These are phyloP conservation scores for Chauna torquata DNA, from an alignment of 2,113 vertebrate genomes.

Conservation along the genomic window DNA sequence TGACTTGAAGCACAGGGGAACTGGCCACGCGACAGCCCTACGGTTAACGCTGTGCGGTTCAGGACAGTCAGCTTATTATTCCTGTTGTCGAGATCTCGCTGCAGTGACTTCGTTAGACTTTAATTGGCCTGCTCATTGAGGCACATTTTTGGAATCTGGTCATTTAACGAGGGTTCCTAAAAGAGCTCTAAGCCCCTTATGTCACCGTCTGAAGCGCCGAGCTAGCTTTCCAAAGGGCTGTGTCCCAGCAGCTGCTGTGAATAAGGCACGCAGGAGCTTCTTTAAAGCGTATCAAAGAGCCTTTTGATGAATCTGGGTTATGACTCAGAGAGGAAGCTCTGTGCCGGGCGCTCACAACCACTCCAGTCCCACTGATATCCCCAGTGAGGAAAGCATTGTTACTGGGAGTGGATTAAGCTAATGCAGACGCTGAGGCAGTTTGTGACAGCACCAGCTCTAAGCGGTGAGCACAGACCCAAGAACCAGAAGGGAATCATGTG, in stretches of 20 bases:
- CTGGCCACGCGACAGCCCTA: fast-evolving
- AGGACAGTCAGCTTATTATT: not conserved
- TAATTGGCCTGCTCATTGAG: not conserved
- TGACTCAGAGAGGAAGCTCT: slow-evolving; percentile 32
- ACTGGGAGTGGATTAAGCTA: not conserved
- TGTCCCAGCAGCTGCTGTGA: not conserved
- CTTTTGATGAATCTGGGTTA: slow-evolving; percentile 16
- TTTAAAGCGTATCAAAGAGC: not conserved
- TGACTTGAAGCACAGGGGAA: not conserved
- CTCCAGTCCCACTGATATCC: not conserved
- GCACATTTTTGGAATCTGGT: not conserved
- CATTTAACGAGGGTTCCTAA: not conserved
- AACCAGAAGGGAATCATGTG: fast-evolving
- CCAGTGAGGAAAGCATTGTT: not conserved
- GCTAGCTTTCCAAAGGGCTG: not conserved
- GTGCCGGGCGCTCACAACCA: not conserved
- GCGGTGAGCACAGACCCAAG: not conserved
- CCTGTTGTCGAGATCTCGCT: not conserved
- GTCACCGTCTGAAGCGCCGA: not conserved
- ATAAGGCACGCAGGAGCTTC: not conserved
- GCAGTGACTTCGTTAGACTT: not conserved
- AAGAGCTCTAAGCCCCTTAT: not conserved
- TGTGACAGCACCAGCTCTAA: not conserved
- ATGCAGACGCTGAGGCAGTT: not conserved
- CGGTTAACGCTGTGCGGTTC: not conserved